Conservation (phyloP, 2,888 invertebrate genomes). For the Scaptomyza caliginosa region DNA sequence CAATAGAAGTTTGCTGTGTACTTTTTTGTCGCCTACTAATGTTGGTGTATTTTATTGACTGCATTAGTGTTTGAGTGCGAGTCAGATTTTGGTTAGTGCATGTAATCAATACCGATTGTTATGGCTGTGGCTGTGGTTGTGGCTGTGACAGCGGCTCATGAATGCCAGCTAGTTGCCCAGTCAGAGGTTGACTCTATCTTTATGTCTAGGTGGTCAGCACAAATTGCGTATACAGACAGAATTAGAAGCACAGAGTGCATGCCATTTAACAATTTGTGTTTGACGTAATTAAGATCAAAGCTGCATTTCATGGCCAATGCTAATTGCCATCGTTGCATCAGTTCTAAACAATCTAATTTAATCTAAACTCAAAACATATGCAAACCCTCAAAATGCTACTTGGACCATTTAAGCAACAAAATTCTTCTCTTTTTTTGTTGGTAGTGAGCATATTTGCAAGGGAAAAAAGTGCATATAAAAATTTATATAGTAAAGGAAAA, state of each 20-base stretch:
- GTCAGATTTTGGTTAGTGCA: constrained; percentile 44
- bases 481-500: constrained; percentile 9
- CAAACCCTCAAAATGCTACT: neutral
- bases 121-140: constrained; percentile 51
- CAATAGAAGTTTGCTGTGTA: no score
- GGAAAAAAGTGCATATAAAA: constrained; percentile 1
- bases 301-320: constrained; percentile 40
- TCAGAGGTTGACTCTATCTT: neutral
- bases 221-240: constrained; percentile 34
- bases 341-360: constrained; percentile 52
- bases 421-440: neutral
- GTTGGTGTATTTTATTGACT: neutral
- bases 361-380: constrained; percentile 35
- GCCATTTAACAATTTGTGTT: constrained; percentile 60
- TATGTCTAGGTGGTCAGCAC: constrained; percentile 15
- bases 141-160: constrained; percentile 43
- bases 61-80: constrained; percentile 22
- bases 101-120: constrained; percentile 75
- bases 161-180: constrained; percentile 26
- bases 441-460: neutral
- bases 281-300: constrained; percentile 59
- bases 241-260: constrained; percentile 35
- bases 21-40: neutral
- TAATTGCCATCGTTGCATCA: constrained; percentile 41
- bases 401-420: neutral